Percentiles rank a stretch among this genome's conserved stretches.
Evolutionary conservation across 2,888 invertebrate species (phyloP).

Genomic region (Rhamnusium bicolor): DNA sequence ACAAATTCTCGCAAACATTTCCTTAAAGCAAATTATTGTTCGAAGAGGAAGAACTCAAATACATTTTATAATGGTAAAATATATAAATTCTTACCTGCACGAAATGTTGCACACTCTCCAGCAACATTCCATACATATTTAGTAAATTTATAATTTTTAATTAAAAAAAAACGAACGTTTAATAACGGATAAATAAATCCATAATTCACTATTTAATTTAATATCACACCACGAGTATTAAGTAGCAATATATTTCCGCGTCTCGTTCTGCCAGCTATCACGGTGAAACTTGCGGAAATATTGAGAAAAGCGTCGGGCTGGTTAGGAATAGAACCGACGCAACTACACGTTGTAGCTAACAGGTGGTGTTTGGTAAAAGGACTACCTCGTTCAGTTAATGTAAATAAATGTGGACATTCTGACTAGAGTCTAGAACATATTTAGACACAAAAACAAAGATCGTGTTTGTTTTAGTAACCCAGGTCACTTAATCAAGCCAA

Average conservation of each 20-base stretch:
- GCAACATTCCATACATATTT: conserved; percentile 78
- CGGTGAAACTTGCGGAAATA: conserved; percentile 22
- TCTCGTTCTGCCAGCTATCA: conserved; percentile 4
- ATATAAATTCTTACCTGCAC: conserved; percentile 72
- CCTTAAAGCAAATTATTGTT: no score
- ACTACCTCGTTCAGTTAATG: neutral
- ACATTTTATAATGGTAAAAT: no score
- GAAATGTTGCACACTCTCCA: conserved; percentile 78
- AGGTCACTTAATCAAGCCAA: no score
- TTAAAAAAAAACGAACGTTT: neutral
- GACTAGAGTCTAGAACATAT: neutral
- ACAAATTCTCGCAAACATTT: no score
- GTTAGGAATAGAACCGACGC: conserved; percentile 22
- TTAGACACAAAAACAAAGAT: neutral
- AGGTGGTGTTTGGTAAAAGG: conserved; percentile 10
- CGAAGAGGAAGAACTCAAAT: no score
- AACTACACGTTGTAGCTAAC: neutral
- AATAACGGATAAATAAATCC: neutral
- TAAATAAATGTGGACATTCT: neutral
- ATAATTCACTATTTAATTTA: neutral
- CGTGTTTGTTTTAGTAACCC: no score
- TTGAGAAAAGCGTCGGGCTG: conserved; percentile 22
- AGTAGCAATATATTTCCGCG: neutral
- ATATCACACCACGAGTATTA: neutral
- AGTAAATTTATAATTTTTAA: neutral